Evolutionary conservation across 1,140 invertebrate species (phyloP), one percentile per base, ranked within the genome.

Genomic region (Drosophila tsacasi): DNA sequence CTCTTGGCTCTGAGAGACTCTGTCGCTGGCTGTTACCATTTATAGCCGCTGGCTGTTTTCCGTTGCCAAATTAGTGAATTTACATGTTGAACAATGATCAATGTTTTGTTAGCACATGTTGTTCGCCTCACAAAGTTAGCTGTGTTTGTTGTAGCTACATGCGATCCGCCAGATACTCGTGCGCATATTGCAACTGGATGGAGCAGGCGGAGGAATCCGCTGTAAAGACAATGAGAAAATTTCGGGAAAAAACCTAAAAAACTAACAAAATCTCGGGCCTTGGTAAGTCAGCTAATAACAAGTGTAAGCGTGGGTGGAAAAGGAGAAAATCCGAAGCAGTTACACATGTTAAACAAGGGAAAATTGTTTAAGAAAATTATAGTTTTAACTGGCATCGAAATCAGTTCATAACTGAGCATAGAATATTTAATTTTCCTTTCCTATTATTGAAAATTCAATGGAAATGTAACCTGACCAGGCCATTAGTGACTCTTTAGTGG

Each of bases 61-160:
- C 84, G 82, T 78, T 90, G 81, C 85, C 85, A 90, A 90, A 90
- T 90, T 90, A 90, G 85, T 85, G 85, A 90, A 90, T 90, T 90
- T 90, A 90, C 85, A 90, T 90, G 85, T 90, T 90, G 85, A 90
- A 90, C 85, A 90, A 90, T 90, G 85, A 90, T 90, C 85, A 90
- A 90, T 90, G 85, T 90, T 90, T 90, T 90, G 81, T 90, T 90
- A 85, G 87, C 85, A 90, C 83, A 90, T 90, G 85, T 90, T 90
- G 85, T 90, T 90, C 73, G 83, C 84, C 76, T 84, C 76, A 78
- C 73, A 74, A 40, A 65, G 46, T 50, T 62, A 39, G 39, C 25
- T 71, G 61, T 67, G 59, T 46, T 30, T 52, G 27, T 52, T 65
- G 40, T 52, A 21, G 54, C 61, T 68, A 63, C 54, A 57, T 40